phyloP scores from a whole-genome alignment of 2,888 invertebrate species.

The Thyatira batis region DNA sequence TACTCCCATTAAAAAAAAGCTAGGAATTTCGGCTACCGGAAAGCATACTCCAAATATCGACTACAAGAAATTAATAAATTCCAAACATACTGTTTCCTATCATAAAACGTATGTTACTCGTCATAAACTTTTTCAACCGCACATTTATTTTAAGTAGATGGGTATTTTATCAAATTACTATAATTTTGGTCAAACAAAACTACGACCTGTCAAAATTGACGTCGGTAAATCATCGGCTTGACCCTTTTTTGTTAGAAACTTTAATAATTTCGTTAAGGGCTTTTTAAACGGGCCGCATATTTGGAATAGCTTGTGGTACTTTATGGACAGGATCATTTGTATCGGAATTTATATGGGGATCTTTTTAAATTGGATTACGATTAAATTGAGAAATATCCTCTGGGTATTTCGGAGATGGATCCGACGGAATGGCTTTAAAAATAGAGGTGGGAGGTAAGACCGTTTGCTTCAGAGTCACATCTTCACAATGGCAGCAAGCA shows the following conservation, averaged over 20 bases:
- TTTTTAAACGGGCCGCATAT: constrained; percentile 76
- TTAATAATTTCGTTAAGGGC: constrained; percentile 79
- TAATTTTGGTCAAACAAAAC: constrained; percentile 79
- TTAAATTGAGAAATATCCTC: constrained; percentile 41
- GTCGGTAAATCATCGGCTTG: constrained; percentile 76
- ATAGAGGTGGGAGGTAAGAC: not conserved
- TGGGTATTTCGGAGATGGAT: constrained; percentile 30
- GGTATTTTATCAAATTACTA: constrained; percentile 79
- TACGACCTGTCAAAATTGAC: constrained; percentile 79
- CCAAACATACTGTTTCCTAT: constrained; percentile 59
- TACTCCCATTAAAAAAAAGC: not conserved
- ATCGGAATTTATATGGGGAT: constrained; percentile 70
- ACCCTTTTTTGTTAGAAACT: constrained; percentile 70
- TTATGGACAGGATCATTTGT: constrained; percentile 68
- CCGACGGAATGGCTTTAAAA: too few species aligned
- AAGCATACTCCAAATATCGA: constrained; percentile 35
- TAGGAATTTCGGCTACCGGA: constrained; percentile 33
- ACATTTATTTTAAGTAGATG: constrained; percentile 76
- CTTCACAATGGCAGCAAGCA: constrained; percentile 28
- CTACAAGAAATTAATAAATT: constrained; percentile 46
- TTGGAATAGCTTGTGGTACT: constrained; percentile 74
- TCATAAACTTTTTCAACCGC: constrained; percentile 53
- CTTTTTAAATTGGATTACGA: constrained; percentile 62
- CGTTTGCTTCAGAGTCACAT: not conserved
- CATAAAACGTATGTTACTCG: constrained; percentile 55